Evolutionary conservation across 2,888 invertebrate genomes (phyloP).

Genomic region (Nomada ferruginata): DNA sequence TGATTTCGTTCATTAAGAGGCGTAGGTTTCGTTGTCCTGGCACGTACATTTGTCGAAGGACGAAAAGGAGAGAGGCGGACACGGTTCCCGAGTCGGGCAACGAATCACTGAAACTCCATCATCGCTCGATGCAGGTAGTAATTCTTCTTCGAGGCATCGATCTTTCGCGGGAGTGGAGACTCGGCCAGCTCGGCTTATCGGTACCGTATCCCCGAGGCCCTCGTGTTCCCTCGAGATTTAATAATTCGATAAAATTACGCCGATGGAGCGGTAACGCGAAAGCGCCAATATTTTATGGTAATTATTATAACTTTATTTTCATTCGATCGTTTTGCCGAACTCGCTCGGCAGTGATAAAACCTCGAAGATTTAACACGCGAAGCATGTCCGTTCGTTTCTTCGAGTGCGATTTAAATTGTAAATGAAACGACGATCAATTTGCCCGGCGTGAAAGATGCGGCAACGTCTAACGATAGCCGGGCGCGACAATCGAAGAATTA

Average conservation of each 20-base stretch:
- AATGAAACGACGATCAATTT: conserved; percentile 48
- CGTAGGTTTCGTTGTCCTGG: not conserved
- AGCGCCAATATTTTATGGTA: conserved; percentile 39
- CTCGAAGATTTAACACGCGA: conserved; percentile 34
- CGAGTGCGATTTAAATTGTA: conserved; percentile 53
- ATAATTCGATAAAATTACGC: conserved; percentile 62
- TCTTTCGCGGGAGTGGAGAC: conserved; percentile 11
- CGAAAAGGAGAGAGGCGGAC: not conserved
- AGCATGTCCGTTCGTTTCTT: conserved; percentile 42
- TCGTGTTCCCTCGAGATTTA: conserved; percentile 37
- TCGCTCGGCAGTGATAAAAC: conserved; percentile 12
- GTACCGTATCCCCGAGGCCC: conserved; percentile 19
- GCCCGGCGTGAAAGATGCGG: not conserved
- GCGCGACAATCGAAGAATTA: conserved; percentile 16
- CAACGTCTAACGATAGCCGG: conserved; percentile 8
- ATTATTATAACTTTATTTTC: conserved; percentile 63
- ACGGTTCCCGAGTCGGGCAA: conserved; percentile 1
- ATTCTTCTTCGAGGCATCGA: conserved; percentile 49
- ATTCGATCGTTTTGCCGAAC: conserved; percentile 53
- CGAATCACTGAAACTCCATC: conserved; percentile 59
- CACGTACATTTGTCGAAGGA: not conserved
- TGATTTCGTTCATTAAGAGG: not conserved
- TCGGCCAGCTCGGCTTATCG: conserved; percentile 35
- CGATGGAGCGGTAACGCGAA: not conserved
- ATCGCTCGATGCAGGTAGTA: conserved; percentile 64